phyloP scores from a whole-genome alignment of 2,797 vertebrate species.

The Passerculus sandwichensis region DNA sequence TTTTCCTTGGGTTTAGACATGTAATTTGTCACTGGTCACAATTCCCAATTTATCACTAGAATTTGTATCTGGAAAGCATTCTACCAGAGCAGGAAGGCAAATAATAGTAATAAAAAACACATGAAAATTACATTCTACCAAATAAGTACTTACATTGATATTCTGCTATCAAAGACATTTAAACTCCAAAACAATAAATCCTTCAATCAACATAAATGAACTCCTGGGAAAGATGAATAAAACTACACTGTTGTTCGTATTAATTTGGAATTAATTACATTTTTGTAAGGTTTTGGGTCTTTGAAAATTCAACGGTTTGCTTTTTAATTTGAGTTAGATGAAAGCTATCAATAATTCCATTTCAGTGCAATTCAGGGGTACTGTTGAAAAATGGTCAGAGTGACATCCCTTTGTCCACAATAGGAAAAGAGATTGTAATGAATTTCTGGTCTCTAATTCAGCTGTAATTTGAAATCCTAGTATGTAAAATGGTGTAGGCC shows the following conservation, averaged over 20 bases:
- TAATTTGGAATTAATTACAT: neutral
- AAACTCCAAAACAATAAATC: slow-evolving; percentile 35
- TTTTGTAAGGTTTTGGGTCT: neutral
- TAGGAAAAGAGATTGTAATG: neutral
- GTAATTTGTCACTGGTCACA: neutral
- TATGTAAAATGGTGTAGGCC: neutral
- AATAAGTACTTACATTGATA: neutral
- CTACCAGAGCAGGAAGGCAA: neutral
- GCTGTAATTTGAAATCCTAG: neutral
- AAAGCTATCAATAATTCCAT: neutral
- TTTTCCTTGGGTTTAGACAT: neutral
- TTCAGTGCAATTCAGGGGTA: neutral
- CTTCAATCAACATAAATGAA: slow-evolving; percentile 6
- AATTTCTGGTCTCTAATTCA: neutral
- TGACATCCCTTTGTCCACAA: neutral
- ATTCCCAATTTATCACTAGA: slow-evolving; percentile 3
- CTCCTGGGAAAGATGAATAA: slow-evolving; percentile 2
- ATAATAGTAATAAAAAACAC: neutral
- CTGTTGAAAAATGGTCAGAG: neutral
- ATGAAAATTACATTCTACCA: slow-evolving; percentile 4
- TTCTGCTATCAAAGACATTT: slow-evolving; percentile 16
- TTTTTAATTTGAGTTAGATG: slow-evolving; percentile 16
- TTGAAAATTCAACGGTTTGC: neutral
- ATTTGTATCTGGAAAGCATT: neutral
- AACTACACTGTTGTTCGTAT: neutral